These are phyloP conservation scores for Crematogaster levior DNA, from an alignment of 2,888 invertebrate genomes.

Conservation along the genomic window DNA sequence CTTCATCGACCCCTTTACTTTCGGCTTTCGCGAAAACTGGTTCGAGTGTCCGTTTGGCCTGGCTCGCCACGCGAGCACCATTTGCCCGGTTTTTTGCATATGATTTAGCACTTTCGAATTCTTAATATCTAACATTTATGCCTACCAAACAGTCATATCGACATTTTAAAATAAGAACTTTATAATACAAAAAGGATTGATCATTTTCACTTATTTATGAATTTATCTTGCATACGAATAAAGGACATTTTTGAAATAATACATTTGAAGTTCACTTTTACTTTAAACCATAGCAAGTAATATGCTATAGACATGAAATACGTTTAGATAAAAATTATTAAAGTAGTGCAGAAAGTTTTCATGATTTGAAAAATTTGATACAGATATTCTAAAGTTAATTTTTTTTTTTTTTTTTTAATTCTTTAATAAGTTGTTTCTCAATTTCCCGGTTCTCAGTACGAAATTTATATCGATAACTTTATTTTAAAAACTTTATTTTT, in stretches of 20 bases:
- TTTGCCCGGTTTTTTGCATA: slow-evolving; percentile 10
- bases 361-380: not conserved
- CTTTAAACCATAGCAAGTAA: not conserved
- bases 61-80: slow-evolving; percentile 40
- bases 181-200: not conserved
- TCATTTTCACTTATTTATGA: not conserved
- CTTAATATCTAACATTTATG: not conserved
- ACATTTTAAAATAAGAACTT: not conserved
- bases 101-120: slow-evolving; percentile 27
- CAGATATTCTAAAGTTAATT: not conserved
- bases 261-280: not conserved
- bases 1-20: slow-evolving; percentile 54
- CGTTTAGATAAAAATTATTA: not conserved
- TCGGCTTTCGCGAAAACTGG: slow-evolving; percentile 67
- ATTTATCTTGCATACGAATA: not conserved
- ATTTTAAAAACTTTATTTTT: no score
- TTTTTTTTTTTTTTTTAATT: no score
- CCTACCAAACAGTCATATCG: not conserved
- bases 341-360: not conserved
- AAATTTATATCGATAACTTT: not conserved
- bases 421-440: not conserved
- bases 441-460: not conserved
- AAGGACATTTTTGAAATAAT: not conserved
- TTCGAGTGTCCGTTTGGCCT: slow-evolving; percentile 40
- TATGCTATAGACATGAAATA: not conserved